Percentiles rank a stretch among this genome's conserved stretches.
phyloP scores from a whole-genome alignment of 2,797 vertebrate genomes.

The Melanotaenia pygmaea region DNA sequence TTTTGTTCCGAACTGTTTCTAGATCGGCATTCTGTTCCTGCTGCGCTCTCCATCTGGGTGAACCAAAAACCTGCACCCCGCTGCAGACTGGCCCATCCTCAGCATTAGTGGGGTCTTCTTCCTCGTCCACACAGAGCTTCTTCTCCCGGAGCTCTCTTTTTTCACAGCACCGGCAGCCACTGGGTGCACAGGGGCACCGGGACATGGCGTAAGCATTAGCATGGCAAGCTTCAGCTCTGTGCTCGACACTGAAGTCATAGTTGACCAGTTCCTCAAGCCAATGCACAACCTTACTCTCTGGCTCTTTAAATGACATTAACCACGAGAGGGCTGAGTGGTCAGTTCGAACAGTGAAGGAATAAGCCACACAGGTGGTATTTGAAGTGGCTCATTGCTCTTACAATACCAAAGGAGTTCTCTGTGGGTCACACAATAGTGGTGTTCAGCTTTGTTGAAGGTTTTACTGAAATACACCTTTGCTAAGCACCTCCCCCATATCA shows the following conservation, averaged over 20 bases:
- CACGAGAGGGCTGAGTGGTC: background rate
- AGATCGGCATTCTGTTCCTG: background rate
- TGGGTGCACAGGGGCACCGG: background rate
- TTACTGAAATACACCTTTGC: background rate
- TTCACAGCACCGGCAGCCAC: background rate
- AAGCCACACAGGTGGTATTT: background rate
- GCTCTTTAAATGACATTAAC: background rate
- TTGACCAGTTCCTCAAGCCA: background rate
- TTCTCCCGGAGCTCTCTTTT: background rate
- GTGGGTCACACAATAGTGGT: background rate
- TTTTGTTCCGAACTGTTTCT: too few relatives aligned
- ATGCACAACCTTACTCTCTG: background rate
- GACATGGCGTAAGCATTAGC: background rate
- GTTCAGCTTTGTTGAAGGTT: background rate
- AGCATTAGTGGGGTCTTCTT: background rate
- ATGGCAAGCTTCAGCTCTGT: background rate
- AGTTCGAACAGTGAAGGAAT: background rate
- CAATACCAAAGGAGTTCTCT: background rate
- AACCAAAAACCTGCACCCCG: too few relatives aligned
- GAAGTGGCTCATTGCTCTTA: background rate
- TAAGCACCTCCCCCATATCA: background rate
- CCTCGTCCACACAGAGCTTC: background rate
- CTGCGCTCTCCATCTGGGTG: background rate
- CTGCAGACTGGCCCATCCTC: background rate
- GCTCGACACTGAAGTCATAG: background rate